Evolutionary conservation across 2,888 invertebrate genomes (phyloP).

Genomic region (Phragmatobia fuliginosa): DNA sequence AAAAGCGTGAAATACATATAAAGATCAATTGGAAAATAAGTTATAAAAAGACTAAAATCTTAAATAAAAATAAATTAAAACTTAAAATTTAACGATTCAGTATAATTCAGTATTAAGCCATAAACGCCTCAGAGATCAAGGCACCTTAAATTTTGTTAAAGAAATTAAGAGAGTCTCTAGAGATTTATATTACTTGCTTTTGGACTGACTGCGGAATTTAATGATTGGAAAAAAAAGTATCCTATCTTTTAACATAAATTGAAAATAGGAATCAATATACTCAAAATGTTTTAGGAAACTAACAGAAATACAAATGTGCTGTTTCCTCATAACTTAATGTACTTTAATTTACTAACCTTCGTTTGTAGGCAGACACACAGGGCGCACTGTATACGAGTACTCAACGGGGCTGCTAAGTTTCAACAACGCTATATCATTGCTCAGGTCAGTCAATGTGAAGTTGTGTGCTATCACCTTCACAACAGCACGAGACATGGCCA

Average conservation of each 20-base stretch:
- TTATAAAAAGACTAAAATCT: slow-evolving; percentile 8
- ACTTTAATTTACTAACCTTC: slow-evolving; percentile 77
- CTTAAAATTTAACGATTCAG: slow-evolving; percentile 18
- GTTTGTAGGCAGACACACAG: slow-evolving; percentile 91
- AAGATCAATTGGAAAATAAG: slow-evolving; percentile 10
- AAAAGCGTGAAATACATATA: background rate
- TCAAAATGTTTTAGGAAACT: too few species aligned
- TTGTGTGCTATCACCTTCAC: slow-evolving; percentile 91
- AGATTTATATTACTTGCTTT: slow-evolving; percentile 24
- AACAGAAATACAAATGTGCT: background rate
- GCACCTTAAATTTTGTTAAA: slow-evolving; percentile 21
- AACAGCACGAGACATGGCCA: slow-evolving; percentile 91
- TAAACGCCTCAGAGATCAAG: slow-evolving; percentile 26
- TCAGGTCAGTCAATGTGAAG: slow-evolving; percentile 93
- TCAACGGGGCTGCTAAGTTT: slow-evolving; percentile 92
- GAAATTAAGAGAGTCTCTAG: slow-evolving; percentile 10
- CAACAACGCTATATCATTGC: slow-evolving; percentile 94
- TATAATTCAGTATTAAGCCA: slow-evolving; percentile 31
- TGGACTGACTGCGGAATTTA: background rate
- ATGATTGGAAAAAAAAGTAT: slow-evolving; percentile 16
- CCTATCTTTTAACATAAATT: background rate
- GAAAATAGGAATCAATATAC: too few species aligned
- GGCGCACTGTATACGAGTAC: slow-evolving; percentile 91
- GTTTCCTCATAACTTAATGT: background rate
- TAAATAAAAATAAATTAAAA: slow-evolving; percentile 12